These are phyloP conservation scores for Cynopterus sphinx DNA, from an alignment of 2,797 vertebrate genomes.

Conservation along the genomic window DNA sequence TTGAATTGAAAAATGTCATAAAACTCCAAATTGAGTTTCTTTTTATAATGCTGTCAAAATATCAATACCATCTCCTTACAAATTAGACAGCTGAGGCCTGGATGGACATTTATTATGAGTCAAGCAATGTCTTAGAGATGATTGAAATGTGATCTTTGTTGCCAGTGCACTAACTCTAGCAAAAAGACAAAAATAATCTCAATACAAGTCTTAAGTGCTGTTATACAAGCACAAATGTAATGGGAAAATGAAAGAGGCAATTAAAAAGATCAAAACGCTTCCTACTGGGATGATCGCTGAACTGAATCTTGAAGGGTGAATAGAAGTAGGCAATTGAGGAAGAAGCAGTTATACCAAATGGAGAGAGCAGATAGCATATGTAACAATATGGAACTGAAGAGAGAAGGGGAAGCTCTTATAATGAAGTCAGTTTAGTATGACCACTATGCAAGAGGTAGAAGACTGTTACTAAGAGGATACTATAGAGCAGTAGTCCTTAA, in stretches of 20 bases:
- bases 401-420: background rate
- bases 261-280: background rate
- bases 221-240: background rate
- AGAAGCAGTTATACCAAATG: background rate
- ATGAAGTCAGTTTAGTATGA: background rate
- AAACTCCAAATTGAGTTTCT: background rate
- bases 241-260: background rate
- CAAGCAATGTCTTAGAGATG: background rate
- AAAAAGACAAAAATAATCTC: background rate
- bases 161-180: background rate
- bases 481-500: no score
- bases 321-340: background rate
- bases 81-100: background rate
- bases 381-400: background rate
- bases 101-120: background rate
- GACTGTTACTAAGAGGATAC: background rate
- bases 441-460: background rate
- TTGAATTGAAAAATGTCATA: background rate
- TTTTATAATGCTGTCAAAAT: slow-evolving; percentile 11
- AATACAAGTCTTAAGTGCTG: background rate
- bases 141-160: background rate
- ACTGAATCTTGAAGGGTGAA: background rate
- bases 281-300: background rate
- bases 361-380: background rate
- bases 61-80: background rate